Evolutionary conservation across 2,797 vertebrate genomes (phyloP).

Genomic region (Crotalus adamanteus): DNA sequence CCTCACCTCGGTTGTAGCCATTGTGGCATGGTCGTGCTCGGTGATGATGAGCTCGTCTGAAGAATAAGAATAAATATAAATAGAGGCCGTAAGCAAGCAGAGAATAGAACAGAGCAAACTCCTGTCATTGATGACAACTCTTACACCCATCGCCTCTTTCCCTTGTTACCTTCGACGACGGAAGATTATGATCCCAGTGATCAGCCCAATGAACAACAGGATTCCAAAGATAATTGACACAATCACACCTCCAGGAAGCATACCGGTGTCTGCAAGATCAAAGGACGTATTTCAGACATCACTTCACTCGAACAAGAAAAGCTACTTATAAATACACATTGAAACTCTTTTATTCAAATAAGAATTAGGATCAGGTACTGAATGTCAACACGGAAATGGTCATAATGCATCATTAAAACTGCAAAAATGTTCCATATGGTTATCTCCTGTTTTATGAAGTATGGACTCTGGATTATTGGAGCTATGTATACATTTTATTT

Average conservation of each 20-base stretch:
- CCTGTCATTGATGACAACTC: background rate
- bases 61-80: background rate
- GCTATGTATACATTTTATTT: background rate
- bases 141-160: background rate
- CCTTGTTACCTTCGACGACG: constrained; percentile 59
- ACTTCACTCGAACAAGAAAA: background rate
- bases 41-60: background rate
- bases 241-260: constrained; percentile 68
- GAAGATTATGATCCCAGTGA: constrained; percentile 62
- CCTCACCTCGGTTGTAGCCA: constrained; percentile 22
- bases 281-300: background rate
- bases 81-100: background rate
- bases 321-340: background rate
- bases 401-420: background rate
- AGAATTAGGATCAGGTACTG: background rate
- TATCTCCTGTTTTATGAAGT: background rate
- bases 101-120: background rate
- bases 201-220: constrained; percentile 62
- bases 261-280: constrained; percentile 59
- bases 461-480: background rate
- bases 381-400: no score
- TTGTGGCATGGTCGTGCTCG: constrained; percentile 13
- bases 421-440: background rate
- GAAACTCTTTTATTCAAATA: background rate
- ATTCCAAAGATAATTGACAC: constrained; percentile 71